Conservation (phyloP, 2,888 invertebrate genomes). For the Polyommatus icarus region DNA sequence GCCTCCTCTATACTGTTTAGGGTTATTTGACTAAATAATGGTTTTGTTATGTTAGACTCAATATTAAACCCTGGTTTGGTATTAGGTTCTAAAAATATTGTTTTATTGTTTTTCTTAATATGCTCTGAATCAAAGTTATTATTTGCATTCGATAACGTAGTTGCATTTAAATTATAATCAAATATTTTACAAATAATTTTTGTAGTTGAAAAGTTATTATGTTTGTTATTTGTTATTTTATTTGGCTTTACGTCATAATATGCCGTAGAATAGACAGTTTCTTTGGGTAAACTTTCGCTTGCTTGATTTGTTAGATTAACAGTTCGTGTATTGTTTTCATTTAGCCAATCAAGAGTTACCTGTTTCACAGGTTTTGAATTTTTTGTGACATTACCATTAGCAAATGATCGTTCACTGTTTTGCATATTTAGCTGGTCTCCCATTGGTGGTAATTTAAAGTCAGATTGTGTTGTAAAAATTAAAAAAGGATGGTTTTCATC, state of each 20-base stretch:
- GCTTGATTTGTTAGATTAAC: not conserved
- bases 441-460: not conserved
- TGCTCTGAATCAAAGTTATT: not conserved
- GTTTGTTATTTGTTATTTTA: not conserved
- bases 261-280: not conserved
- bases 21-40: not conserved
- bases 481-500: not conserved
- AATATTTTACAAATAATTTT: not conserved
- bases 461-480: not conserved
- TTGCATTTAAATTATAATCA: not conserved
- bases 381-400: not conserved
- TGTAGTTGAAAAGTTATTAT: not conserved
- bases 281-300: not conserved
- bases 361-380: not conserved
- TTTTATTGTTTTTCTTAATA: not conserved
- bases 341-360: not conserved
- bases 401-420: not conserved
- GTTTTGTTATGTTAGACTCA: not conserved
- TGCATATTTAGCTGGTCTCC: not conserved
- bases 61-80: not conserved
- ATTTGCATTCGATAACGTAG: not conserved
- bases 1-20: not conserved
- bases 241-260: not conserved
- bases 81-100: not conserved
- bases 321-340: not conserved